Conservation (phyloP, 2,888 invertebrate genomes). For the Belgica antarctica region DNA sequence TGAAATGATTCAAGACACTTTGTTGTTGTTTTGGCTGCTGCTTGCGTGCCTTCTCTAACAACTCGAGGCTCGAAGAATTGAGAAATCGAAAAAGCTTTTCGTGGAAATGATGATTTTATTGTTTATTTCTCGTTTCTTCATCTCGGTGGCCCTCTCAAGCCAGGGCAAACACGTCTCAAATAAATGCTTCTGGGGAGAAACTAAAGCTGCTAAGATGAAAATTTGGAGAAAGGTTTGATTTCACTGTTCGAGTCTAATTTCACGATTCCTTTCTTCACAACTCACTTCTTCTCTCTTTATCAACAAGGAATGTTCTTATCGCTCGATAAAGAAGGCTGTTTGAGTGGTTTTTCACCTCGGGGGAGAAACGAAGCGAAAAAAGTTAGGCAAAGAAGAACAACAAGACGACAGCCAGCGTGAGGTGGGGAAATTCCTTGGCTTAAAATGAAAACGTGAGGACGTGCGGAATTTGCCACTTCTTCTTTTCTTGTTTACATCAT, state of each 20-base stretch:
- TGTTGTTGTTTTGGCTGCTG: too few relatives aligned
- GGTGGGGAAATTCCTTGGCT: slow-evolving; percentile 1
- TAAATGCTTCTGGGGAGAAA: slow-evolving; percentile 4
- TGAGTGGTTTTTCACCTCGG: slow-evolving; percentile 23
- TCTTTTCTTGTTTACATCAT: slow-evolving; percentile 11
- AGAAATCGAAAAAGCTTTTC: not conserved
- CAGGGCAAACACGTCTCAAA: slow-evolving; percentile 7
- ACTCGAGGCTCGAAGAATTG: too few relatives aligned
- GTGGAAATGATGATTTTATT: slow-evolving; percentile 1
- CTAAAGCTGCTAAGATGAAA: not conserved
- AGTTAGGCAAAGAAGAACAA: too few relatives aligned
- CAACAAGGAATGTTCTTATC: slow-evolving; percentile 22
- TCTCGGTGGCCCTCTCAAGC: not conserved
- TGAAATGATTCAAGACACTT: too few relatives aligned
- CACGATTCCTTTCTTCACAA: not conserved
- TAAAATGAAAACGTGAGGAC: slow-evolving; percentile 10
- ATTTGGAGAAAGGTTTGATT: slow-evolving; percentile 13
- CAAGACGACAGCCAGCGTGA: too few relatives aligned
- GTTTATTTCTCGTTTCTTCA: not conserved
- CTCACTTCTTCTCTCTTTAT: not conserved
- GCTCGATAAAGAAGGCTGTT: slow-evolving; percentile 17
- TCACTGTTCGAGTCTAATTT: not conserved
- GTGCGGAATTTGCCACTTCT: not conserved
- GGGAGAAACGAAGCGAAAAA: slow-evolving; percentile 9
- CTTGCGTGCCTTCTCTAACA: too few relatives aligned